Evolutionary conservation across 1,140 invertebrate genomes (phyloP), one percentile per base, ranked within the genome.

Genomic region (Drosophila orosa): DNA sequence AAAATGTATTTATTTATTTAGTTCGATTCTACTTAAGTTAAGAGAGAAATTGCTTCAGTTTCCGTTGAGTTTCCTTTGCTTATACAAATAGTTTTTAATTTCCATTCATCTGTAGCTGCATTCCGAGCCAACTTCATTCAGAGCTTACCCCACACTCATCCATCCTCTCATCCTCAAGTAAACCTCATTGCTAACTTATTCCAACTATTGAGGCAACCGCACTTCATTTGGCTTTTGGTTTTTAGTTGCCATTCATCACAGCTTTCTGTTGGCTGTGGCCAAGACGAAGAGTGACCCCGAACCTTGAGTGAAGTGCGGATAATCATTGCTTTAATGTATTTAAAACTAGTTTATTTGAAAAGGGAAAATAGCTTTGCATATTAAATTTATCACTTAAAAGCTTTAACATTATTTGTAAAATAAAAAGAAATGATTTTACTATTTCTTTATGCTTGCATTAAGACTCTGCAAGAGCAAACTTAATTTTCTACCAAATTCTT

Each of bases 151-250:
- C 45, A 10, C 37, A n/a, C 9, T 31, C 15, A 39, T 54, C 39
- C 25, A 33, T 31, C 37, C 33, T n/a, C 40, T 19, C 17, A n/a
- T 15, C 7, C 19, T 17, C 29, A 39, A 45, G 24, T 13, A 35
- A 73, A 44, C 35, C 35, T 40, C 59, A 71, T 47, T 37, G 33
- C 66, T 58, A 71, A 71, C 45, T 66, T 65, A 66, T 66, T 68
- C 19, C 47, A 47, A 66, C 50, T 39, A 58, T 58, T 47, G 42
- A 71, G 50, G 61, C 42, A 56, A 71, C 65, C 50, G 13, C 61
- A 75, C 45, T 75, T 66, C 54, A 75, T 75, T 75, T 57, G 37
- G 44, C 29, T 59, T 74, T 40, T 59, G 44, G 37, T 48, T 68
- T 57, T 56, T 24, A 55, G 54, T 66, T 67, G 37, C 35, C 45